Base-by-base conservation (phyloP, 2,888 invertebrate genomes). In the Oxyscelio sp. region DNA sequence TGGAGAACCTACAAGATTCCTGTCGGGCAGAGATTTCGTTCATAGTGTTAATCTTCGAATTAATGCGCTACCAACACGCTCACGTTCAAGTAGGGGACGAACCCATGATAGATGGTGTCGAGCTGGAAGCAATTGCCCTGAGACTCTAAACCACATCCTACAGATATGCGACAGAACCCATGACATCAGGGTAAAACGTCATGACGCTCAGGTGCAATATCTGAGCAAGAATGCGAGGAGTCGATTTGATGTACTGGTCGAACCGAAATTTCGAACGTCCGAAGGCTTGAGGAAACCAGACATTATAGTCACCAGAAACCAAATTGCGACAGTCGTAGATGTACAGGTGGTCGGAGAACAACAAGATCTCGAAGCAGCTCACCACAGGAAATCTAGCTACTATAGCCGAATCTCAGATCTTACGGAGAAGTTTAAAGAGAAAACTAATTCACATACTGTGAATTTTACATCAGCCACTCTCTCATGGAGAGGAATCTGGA, bases 211-310 rank as follows among this genome's bases (percentile, higher is more conserved):
- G 3, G 27, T 31, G 2, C 9, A 45, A 2, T 59, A 45, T 19
- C 27, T 59, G 0, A 11, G 4, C n/a, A 50, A 22, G 8, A 50
- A 19, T 15, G 21, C 19, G 22, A 22, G 15, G 15, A 2, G 5
- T 0, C 6, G 5, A 4, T 21, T 34, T 2, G n/a, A 1, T 8
- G 15, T 48, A 2, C 9, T 21, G 1, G 17, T 17, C 3, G 50
- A 65, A 21, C 65, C 65, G 0, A 17, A 21, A 0, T 21, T 65
- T 22, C 11, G 27, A 13, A 59, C 92, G 0, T 34, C 73, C 0
- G 48, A 45, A 0, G 93, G 91, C 0, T 78, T 89, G 0, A 61
- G 90, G 0, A 94, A 93, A 82, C 92, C 92, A 0, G 93, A 94
- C 50, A 74, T 92, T 2, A 83, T 93, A 0, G 90, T 90, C 8